phyloP scores from a whole-genome alignment of 2,113 vertebrate species.

The Festucalex cinctus region DNA sequence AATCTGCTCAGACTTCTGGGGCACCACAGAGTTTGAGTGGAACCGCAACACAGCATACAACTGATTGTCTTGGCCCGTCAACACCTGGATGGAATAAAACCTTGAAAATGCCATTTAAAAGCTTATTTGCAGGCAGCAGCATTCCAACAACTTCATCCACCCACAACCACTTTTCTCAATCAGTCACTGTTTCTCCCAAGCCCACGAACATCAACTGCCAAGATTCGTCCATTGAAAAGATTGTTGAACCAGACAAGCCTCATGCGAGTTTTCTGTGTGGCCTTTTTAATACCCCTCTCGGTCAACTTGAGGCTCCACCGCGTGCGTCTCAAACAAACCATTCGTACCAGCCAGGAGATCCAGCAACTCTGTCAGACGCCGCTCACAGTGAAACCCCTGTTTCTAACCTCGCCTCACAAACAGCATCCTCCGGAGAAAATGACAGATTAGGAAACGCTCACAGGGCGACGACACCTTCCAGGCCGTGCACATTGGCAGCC shows the following conservation, averaged over 20 bases:
- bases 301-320: neutral
- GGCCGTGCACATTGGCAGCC: neutral
- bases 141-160: slow-evolving; percentile 16
- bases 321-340: neutral
- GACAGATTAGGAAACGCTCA: neutral
- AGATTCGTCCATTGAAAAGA: neutral
- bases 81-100: neutral
- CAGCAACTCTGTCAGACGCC: neutral
- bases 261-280: slow-evolving; percentile 13
- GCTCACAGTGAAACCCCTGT: neutral
- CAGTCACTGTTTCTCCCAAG: slow-evolving; percentile 14
- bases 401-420: neutral
- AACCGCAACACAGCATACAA: neutral
- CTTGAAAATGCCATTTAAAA: slow-evolving; percentile 28
- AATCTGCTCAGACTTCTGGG: neutral
- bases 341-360: neutral
- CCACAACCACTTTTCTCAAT: slow-evolving; percentile 58
- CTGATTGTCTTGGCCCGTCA: neutral
- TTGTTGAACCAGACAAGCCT: neutral
- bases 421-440: neutral
- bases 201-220: neutral
- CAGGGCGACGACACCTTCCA: neutral
- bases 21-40: neutral
- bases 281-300: slow-evolving; percentile 41
- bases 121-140: slow-evolving; percentile 69